These are phyloP conservation scores for Camelus dromedarius DNA, from an alignment of 2,113 vertebrate genomes.

Conservation along the genomic window DNA sequence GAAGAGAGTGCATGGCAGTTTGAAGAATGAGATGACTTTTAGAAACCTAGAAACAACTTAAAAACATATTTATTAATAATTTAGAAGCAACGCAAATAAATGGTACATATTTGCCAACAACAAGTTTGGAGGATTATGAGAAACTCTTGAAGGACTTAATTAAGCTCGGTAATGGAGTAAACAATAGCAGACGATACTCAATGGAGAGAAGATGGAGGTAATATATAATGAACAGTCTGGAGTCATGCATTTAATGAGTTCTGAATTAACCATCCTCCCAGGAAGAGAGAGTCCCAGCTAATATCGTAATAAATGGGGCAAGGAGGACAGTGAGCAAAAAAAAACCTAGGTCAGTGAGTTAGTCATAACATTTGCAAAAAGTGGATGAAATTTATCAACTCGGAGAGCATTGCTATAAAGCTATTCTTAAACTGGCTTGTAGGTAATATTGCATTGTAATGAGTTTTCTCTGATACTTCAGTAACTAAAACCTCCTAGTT, in stretches of 20 bases:
- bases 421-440: constrained; percentile 25
- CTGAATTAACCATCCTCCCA: constrained; percentile 67
- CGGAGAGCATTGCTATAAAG: constrained; percentile 23
- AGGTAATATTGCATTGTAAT: constrained; percentile 20
- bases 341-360: background rate
- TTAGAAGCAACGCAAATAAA: constrained; percentile 67
- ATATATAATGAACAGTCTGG: constrained; percentile 62
- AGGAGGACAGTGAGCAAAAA: background rate
- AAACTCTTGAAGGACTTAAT: constrained; percentile 78
- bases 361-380: constrained; percentile 22
- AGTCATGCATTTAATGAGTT: constrained; percentile 69
- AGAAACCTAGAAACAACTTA: constrained; percentile 38
- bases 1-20: background rate
- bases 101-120: constrained; percentile 51
- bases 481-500: background rate
- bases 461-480: constrained; percentile 13
- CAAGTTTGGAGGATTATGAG: constrained; percentile 65
- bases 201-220: constrained; percentile 53
- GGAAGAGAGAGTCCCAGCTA: constrained; percentile 52
- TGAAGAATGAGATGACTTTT: constrained; percentile 43
- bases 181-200: constrained; percentile 66
- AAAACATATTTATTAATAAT: constrained; percentile 76
- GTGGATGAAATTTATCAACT: background rate
- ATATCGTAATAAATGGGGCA: constrained; percentile 36
- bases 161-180: constrained; percentile 76